Conservation (phyloP, 1,140 invertebrate genomes). For the Diabrotica undecimpunctata region DNA sequence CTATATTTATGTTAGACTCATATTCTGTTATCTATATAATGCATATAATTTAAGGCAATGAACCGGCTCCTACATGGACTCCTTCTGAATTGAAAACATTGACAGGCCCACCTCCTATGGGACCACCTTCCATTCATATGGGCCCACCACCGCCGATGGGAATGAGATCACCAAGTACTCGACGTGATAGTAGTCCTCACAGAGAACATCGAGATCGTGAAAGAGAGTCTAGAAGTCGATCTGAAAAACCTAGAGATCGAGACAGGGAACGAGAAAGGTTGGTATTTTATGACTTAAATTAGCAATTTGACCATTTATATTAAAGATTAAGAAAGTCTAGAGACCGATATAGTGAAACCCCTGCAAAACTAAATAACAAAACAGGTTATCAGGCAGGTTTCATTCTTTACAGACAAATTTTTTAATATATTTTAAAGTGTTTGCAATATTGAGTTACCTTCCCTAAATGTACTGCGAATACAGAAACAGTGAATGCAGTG, state of each 20-base stretch:
- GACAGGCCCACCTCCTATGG: slow-evolving; percentile 45
- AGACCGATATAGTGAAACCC: no score
- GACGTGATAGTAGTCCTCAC: slow-evolving; percentile 23
- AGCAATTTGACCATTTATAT: no score
- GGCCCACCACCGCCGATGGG: slow-evolving; percentile 46
- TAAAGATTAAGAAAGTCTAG: no score
- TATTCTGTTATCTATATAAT: no score
- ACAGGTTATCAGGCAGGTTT: no score
- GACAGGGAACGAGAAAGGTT: slow-evolving; percentile 38
- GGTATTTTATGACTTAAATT: not conserved
- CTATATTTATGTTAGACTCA: no score
- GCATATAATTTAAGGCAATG: slow-evolving; percentile 43
- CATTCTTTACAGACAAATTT: no score
- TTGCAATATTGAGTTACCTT: no score
- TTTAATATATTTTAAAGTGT: no score
- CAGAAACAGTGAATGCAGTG: no score
- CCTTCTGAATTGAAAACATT: slow-evolving; percentile 62
- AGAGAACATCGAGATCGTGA: slow-evolving; percentile 42
- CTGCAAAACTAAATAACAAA: no score
- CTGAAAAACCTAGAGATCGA: slow-evolving; percentile 48
- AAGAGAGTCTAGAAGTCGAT: slow-evolving; percentile 48
- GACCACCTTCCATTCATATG: slow-evolving; percentile 38
- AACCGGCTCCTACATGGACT: slow-evolving; percentile 51
- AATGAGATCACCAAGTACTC: slow-evolving; percentile 29
- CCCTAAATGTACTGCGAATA: no score